These are phyloP conservation scores for Stomatorhinus walkeri DNA, from an alignment of 2,797 vertebrate species.

Conservation along the genomic window DNA sequence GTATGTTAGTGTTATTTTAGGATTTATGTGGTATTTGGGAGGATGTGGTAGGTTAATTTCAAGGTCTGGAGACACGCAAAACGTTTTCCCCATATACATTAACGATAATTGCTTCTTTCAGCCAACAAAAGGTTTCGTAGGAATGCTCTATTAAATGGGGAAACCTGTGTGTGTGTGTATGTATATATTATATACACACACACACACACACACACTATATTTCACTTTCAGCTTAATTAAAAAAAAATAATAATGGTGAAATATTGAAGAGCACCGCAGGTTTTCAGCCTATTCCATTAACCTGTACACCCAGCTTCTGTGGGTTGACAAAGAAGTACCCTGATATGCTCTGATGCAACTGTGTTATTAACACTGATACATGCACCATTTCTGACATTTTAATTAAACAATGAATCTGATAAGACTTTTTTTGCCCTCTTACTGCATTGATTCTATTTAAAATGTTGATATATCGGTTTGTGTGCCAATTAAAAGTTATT, in stretches of 20 bases:
- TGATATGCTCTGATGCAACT: neutral
- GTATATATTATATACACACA: no score
- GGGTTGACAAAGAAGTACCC: neutral
- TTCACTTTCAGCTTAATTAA: neutral
- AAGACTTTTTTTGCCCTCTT: neutral
- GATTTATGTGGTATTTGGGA: neutral
- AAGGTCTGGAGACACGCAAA: neutral
- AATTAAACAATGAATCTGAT: neutral
- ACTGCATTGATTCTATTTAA: neutral
- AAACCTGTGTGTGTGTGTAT: neutral
- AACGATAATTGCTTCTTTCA: neutral
- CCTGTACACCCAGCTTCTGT: neutral
- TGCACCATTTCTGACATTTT: neutral
- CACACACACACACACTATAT: no score
- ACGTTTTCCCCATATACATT: neutral
- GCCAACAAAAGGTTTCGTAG: neutral
- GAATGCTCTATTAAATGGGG: neutral
- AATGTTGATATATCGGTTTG: neutral
- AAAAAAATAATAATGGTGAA: neutral
- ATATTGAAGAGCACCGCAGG: neutral
- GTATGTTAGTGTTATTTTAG: neutral
- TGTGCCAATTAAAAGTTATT: neutral
- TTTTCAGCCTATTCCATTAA: neutral
- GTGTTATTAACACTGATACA: neutral
- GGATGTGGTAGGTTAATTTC: neutral